Evolutionary conservation across 92 coral and sea anemone species (phyloP), one percentile per base, ranked within the genome.

Genomic region (Palythoa heliodiscus): DNA sequence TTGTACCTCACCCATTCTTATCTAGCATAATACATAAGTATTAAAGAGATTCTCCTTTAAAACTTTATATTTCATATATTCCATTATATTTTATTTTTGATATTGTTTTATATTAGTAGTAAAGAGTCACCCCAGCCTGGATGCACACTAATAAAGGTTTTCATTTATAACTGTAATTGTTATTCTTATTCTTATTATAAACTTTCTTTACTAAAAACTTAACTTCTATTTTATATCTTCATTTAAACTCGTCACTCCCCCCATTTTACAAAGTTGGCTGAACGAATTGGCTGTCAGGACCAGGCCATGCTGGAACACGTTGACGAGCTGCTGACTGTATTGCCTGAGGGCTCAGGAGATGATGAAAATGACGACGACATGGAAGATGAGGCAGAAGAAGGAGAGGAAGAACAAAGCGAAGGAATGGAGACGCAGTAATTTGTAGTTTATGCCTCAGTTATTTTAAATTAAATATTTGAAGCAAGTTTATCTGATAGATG

Each of bases 241-340:
- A 23, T 69, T 1, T 25, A 12, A 58, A 58, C 19, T 5, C 64
- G 15, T 58, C 19, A 58, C 19, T 29, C 47, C 39, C 39, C 39
- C 23, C 16, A 22, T 54, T 16, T 23, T 73, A 52, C 54, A 73
- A 83, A 95, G 98, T 87, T 94, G 35, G 89, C 91, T 19, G 86
- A 84, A 16, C 89, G 86, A 55, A 84, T 87, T 19, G 98, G 90
- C 11, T 89, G 91, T 25, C 90, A 90, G 14, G 98, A 95, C 75
- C 93, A 92, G 82, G 94, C 95, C 35, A 79, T 95, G 70, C 71
- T 93, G 73, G 94, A 87, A 60, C 98, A 95, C 86, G 91, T 95
- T 73, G 88, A 91, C 43, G 98, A 95, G 68, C 86, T 95, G 61
- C 89, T 95, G 78, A 75, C 92, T 25, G 82, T 70, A 63, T 61